These are phyloP conservation scores for Andricus grossulariae DNA, from an alignment of 1,140 invertebrate genomes.

Conservation along the genomic window DNA sequence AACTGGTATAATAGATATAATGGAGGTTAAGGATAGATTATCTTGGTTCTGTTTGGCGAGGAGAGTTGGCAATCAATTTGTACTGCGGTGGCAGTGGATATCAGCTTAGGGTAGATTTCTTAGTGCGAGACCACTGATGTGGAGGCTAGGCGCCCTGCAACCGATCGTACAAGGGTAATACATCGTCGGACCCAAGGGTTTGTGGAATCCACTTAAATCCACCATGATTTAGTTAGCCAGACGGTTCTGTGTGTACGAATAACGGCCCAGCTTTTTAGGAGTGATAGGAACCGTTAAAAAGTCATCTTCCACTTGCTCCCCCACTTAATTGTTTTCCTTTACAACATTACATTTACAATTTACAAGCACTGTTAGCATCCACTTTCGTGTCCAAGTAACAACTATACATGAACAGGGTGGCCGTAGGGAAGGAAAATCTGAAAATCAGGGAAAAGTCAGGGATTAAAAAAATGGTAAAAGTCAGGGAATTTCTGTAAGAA, in stretches of 20 bases:
- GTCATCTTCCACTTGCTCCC: neutral
- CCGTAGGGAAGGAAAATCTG: too few relatives aligned
- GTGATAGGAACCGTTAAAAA: constrained; percentile 55
- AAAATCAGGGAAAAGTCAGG: too few relatives aligned
- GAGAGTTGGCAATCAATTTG: constrained; percentile 42
- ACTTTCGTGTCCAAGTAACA: too few relatives aligned
- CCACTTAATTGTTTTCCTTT: constrained; percentile 4
- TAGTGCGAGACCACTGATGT: constrained; percentile 53
- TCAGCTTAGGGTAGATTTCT: constrained; percentile 58
- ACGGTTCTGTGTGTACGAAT: constrained; percentile 55
- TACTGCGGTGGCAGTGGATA: constrained; percentile 50
- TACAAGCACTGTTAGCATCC: too few relatives aligned
- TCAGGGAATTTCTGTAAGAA: too few relatives aligned
- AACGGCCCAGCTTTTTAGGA: constrained; percentile 60
- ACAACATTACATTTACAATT: too few relatives aligned
- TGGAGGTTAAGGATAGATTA: neutral
- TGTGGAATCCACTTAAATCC: constrained; percentile 68
- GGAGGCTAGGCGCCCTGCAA: constrained; percentile 51
- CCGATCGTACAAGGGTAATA: constrained; percentile 61
- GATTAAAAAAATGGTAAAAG: too few relatives aligned
- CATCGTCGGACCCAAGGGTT: constrained; percentile 65
- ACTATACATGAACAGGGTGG: too few relatives aligned
- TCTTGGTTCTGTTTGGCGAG: neutral
- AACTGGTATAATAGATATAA: neutral
- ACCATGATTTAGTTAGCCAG: constrained; percentile 67